A percentile compares a stretch with the other conserved stretches of the same genome.
These are phyloP conservation scores for Sceloporus tristichus DNA, from an alignment of 2,113 vertebrate species.

Conservation along the genomic window DNA sequence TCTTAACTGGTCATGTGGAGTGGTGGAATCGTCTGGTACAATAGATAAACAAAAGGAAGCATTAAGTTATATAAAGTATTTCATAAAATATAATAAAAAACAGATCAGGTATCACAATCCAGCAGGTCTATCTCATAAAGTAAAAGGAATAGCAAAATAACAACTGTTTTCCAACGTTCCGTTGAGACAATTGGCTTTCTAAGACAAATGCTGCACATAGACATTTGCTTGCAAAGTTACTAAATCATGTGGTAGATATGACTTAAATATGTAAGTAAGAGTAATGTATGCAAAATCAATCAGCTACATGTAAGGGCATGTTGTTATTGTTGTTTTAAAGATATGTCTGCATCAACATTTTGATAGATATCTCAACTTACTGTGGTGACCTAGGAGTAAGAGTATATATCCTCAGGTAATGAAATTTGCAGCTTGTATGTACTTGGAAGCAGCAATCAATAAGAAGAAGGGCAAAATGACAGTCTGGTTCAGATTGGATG, in stretches of 20 bases:
- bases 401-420: neutral
- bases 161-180: conserved; percentile 10
- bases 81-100: neutral
- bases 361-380: conserved; percentile 15
- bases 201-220: neutral
- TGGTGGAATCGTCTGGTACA: neutral
- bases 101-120: neutral
- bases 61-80: neutral
- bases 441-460: conserved; percentile 36
- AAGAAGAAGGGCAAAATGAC: conserved; percentile 54
- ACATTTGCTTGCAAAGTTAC: conserved; percentile 25
- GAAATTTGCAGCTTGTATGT: conserved; percentile 33
- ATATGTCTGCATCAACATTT: neutral
- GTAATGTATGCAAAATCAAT: conserved; percentile 27
- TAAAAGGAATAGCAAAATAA: conserved; percentile 16
- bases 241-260: conserved; percentile 20
- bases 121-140: neutral
- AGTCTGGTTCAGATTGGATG: conserved; percentile 32
- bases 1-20: neutral
- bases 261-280: neutral
- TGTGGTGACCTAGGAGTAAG: conserved; percentile 33
- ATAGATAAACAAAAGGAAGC: neutral
- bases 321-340: conserved; percentile 3
- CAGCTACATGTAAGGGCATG: neutral
- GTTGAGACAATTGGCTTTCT: neutral